phyloP scores from a whole-genome alignment of 2,888 invertebrate species.

The Camptogramma bilineatum region DNA sequence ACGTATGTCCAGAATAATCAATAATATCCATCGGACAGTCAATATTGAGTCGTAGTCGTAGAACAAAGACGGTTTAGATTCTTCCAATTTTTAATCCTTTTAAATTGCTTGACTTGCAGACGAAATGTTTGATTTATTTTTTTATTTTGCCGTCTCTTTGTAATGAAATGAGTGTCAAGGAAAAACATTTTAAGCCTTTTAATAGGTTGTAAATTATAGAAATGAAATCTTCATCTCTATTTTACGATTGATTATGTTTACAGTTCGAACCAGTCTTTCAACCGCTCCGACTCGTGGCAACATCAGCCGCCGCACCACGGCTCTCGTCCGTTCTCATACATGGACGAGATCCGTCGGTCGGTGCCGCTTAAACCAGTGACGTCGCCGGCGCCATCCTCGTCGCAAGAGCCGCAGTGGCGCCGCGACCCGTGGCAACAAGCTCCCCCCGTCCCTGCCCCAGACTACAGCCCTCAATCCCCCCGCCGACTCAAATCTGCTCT shows the following conservation, averaged over 20 bases:
- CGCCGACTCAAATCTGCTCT: constrained; percentile 73
- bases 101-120: too few relatives aligned
- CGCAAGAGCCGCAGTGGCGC: constrained; percentile 19
- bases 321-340: constrained; percentile 67
- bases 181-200: too few relatives aligned
- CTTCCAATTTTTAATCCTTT: too few relatives aligned
- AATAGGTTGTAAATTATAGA: too few relatives aligned
- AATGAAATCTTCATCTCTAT: too few relatives aligned
- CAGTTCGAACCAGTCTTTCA: constrained; percentile 48
- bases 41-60: too few relatives aligned
- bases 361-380: constrained; percentile 47
- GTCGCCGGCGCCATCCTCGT: constrained; percentile 39
- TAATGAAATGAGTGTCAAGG: too few relatives aligned
- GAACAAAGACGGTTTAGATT: too few relatives aligned
- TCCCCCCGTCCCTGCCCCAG: constrained; percentile 66
- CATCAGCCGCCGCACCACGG: constrained; percentile 42
- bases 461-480: constrained; percentile 67
- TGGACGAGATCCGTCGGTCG: constrained; percentile 61
- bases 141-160: too few relatives aligned
- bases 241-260: background rate
- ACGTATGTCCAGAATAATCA: too few relatives aligned
- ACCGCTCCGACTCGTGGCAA: constrained; percentile 69
- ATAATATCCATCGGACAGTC: too few relatives aligned
- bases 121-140: too few relatives aligned
- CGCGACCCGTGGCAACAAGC: constrained; percentile 57